Evolutionary conservation across 2,113 vertebrate species (phyloP).

Genomic region (Myodes glareolus): DNA sequence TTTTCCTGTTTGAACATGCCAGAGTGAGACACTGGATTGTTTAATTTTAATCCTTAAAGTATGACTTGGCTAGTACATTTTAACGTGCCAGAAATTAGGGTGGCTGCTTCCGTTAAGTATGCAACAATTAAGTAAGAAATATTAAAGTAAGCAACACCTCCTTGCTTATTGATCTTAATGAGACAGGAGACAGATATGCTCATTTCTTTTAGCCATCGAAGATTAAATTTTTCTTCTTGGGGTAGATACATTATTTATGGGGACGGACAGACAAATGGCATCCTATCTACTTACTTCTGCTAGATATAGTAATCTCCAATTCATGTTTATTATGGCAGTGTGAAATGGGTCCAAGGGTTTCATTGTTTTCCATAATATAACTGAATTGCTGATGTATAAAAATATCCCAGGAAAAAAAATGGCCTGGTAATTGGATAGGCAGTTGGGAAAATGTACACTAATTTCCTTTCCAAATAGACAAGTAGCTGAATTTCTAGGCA

Average conservation of each 20-base stretch:
- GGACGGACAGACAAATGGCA: background rate
- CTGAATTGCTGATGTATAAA: conserved; percentile 56
- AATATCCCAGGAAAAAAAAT: conserved; percentile 57
- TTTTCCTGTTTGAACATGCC: conserved; percentile 35
- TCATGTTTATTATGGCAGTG: conserved; percentile 58
- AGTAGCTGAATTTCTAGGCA: conserved; percentile 64
- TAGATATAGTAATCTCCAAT: conserved; percentile 70
- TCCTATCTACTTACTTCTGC: conserved; percentile 49
- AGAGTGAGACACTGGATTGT: conserved; percentile 28
- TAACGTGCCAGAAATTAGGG: conserved; percentile 44
- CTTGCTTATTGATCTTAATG: conserved; percentile 62
- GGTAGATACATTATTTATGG: background rate
- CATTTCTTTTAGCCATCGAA: conserved; percentile 61
- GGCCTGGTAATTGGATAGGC: conserved; percentile 64
- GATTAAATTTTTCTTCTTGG: conserved; percentile 51
- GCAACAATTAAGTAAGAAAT: conserved; percentile 56
- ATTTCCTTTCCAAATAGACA: conserved; percentile 69
- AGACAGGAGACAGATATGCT: conserved; percentile 47
- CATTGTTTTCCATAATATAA: conserved; percentile 55
- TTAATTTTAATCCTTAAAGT: conserved; percentile 66
- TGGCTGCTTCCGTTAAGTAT: conserved; percentile 56
- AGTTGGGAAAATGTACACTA: conserved; percentile 33
- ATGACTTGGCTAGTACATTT: conserved; percentile 49
- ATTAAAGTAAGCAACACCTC: conserved; percentile 45
- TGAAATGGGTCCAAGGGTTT: conserved; percentile 62